Base-by-base conservation (phyloP, 2,797 vertebrate genomes). In the Sebastiscus tertius region DNA sequence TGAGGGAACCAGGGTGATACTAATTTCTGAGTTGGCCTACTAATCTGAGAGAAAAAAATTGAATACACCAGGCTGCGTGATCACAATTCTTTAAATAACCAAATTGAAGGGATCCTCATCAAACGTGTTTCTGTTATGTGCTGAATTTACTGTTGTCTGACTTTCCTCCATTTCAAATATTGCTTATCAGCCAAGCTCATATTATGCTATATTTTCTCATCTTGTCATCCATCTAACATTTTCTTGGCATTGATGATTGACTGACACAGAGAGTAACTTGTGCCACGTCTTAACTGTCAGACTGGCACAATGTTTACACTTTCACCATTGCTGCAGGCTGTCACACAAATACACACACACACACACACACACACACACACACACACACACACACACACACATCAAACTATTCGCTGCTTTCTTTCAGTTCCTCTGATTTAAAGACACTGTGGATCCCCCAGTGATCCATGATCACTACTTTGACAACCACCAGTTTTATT, bases 401-500 rank as follows among this genome's bases (percentile, higher is more conserved):
- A 62, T 78, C 46, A 66, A 62, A 56, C 39, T 9, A 12, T 49
- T 26, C n/a, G 7, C 46, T 55, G 27, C n/a, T 79, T 60, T 67
- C 67, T 54, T 71, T 49, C 4, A 46, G 1, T 62, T 42, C 6
- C n/a, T 72, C 8, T 49, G 31, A 77, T 56, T 61, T 56, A 34
- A 72, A 63, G 10, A 27, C 29, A 8, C 6, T 55, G 29, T 70
- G 26, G 29, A 67, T 63, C n/a, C 14, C 42, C 34, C 8, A 10
- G 39, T 75, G 75, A 84, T 81, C n/a, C 26, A 29, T 46, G 62
- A 78, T 65, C 36, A 31, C 69, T 56, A 34, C 65, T 65, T 31
- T 69, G 68, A 55, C n/a, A 65, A 77, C 8, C 63, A 34, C n/a
- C 13, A 18, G 31, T 71, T 77, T 72, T 70, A 77, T 75, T 80